A percentile compares a stretch with the other conserved stretches of the same genome.
Conservation (phyloP, 2,797 vertebrate genomes). For the Melanotaenia boesemani region DNA sequence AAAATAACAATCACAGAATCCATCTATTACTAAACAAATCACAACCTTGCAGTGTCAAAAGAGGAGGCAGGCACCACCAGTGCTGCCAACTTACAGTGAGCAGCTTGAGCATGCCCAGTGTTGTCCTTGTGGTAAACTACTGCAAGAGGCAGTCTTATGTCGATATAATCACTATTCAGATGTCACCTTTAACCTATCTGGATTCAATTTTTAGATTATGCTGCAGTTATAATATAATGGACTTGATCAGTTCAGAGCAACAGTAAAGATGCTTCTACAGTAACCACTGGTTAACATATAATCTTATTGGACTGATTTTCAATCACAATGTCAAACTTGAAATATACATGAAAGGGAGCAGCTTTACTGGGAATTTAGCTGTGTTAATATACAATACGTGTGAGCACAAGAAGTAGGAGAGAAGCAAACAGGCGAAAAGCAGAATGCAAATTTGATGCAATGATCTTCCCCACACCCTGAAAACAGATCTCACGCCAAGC, state of each 20-base stretch:
- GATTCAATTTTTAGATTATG: neutral
- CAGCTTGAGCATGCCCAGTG: too few species aligned
- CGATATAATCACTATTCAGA: neutral
- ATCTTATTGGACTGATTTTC: neutral
- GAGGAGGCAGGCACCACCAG: too few species aligned
- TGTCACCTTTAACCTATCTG: neutral
- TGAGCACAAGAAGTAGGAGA: neutral
- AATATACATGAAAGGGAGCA: neutral
- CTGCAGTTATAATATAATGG: neutral
- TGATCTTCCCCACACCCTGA: neutral
- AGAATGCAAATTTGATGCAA: neutral
- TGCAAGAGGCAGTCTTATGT: neutral
- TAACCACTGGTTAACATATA: neutral
- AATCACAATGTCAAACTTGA: neutral
- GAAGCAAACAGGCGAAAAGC: neutral
- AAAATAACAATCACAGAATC: neutral
- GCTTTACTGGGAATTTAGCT: neutral
- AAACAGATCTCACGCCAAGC: neutral
- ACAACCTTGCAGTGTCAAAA: too few species aligned
- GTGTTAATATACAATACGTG: neutral
- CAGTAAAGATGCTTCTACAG: neutral
- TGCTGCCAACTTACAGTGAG: too few species aligned
- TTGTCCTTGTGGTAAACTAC: neutral
- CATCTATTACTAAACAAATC: too few species aligned
- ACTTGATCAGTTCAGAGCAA: neutral